Evolutionary conservation across 2,797 vertebrate genomes (phyloP).

Genomic region (Taenioides sp.): DNA sequence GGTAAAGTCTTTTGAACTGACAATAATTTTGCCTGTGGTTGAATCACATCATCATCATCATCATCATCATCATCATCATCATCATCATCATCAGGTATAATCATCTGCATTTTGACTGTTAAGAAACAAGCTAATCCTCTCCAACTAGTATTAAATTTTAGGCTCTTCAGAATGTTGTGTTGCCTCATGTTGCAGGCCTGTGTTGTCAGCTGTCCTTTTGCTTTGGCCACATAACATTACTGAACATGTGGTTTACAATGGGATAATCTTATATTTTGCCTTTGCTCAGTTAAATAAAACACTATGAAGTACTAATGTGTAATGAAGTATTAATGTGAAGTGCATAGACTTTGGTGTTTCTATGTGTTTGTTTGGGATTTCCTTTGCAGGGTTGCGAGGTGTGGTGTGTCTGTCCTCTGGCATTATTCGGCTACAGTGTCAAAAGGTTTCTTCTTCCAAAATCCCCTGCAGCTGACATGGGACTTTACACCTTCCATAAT

Average conservation of each 20-base stretch:
- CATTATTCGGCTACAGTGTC: slow-evolving; percentile 53
- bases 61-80: background rate
- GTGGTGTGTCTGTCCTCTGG: slow-evolving; percentile 54
- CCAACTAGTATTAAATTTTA: background rate
- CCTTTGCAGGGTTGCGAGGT: slow-evolving; percentile 41
- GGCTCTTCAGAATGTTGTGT: background rate
- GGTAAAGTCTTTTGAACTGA: background rate
- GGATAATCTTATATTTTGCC: background rate
- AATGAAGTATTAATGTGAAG: too few relatives aligned
- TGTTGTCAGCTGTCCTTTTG: background rate
- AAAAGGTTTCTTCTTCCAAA: slow-evolving; percentile 32
- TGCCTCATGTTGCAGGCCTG: background rate
- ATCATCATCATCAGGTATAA: background rate
- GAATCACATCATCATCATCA: background rate
- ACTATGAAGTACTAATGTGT: too few relatives aligned
- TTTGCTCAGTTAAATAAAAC: background rate
- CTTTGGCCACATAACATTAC: background rate
- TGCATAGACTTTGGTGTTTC: slow-evolving; percentile 7
- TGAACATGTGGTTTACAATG: background rate
- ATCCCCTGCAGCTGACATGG: slow-evolving; percentile 26
- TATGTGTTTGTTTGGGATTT: background rate
- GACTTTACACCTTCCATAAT: background rate
- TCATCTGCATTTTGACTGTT: background rate
- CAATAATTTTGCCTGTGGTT: background rate
- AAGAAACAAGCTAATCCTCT: background rate